A percentile compares a stretch with the other conserved stretches of the same genome.
Evolutionary conservation across 1,140 invertebrate genomes (phyloP).

Genomic region (Pogonognathellus flavescens): DNA sequence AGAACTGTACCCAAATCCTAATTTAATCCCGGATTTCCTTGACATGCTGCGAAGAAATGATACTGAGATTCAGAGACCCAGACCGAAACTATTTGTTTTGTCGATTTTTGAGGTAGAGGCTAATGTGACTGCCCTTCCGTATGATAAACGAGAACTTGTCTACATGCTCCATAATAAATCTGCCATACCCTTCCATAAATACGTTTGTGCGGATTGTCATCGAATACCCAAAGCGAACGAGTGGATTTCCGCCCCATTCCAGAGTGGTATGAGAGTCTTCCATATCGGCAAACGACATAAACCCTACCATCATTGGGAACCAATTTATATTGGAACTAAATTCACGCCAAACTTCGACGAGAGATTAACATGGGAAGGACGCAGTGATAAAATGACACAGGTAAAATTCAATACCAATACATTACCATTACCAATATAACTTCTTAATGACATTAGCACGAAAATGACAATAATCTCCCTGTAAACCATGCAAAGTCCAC

Average conservation of each 20-base stretch:
- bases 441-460: conserved; percentile 17
- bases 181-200: conserved; percentile 92
- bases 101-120: conserved; percentile 87
- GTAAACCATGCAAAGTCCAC: too few species aligned
- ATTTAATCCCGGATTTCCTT: conserved; percentile 75
- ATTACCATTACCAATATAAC: not conserved
- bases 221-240: conserved; percentile 83
- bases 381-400: conserved; percentile 95
- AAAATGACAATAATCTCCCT: not conserved
- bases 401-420: conserved; percentile 71
- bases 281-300: conserved; percentile 86
- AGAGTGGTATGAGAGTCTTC: conserved; percentile 82
- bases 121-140: conserved; percentile 77
- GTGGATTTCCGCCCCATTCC: conserved; percentile 78
- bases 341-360: conserved; percentile 88
- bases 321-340: conserved; percentile 89
- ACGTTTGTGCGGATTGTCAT: conserved; percentile 88
- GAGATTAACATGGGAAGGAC: conserved; percentile 88
- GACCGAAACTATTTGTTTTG: conserved; percentile 84
- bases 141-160: conserved; percentile 80
- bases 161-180: conserved; percentile 80
- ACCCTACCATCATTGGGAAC: conserved; percentile 86
- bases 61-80: conserved; percentile 75
- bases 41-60: conserved; percentile 84
- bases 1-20: conserved; percentile 88